Base-by-base conservation (phyloP, 2,113 vertebrate species). In the Melanotaenia duboulayi region DNA sequence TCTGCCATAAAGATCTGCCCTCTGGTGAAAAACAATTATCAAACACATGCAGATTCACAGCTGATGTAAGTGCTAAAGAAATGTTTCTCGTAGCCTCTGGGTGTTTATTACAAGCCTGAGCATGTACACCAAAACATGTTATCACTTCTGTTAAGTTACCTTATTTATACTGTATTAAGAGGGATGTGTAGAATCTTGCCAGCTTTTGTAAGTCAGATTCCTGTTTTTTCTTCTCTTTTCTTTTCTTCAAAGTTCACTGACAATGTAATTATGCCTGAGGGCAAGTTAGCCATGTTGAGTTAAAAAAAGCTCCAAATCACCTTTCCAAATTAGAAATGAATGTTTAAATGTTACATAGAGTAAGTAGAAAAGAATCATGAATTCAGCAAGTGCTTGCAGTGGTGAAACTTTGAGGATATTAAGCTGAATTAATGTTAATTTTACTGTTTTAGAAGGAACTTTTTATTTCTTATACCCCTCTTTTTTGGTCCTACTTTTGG, bases 11-110 rank as follows among this genome's bases (percentile, higher is more conserved):
- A 61, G 54, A 2, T 65, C 55, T 62, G 56, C 23, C 73, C 70
- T 59, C 57, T 1, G 44, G 65, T 11, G 50, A 55, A 22, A 60
- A 60, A 62, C 37, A 81, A 32, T 70, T 67, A 80, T 76, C 42
- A 68, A 59, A 72, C 46, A 72, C 46, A 71, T 73, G 51, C 19
- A 65, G 48, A 69, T 72, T 67, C 20, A 57, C 4, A 62, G 32
- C 55, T 46, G 39, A 60, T 48, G 23, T 42, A 54, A n/a, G 9
- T 12, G 42, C 28, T 24, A 24, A 9, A 54, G 48, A 75, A 56
- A 49, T 58, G 46, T 23, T 25, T 32, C 39, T 65, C n/a, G 55
- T 44, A 32, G 24, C 22, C 42, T 71, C 42, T 10, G 22, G 37
- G 44, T 70, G 54, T 65, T 46, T 59, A 19, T 2, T 19, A 28